Evolutionary conservation across 2,113 vertebrate species (phyloP).

Genomic region (Corvus moneduloides): DNA sequence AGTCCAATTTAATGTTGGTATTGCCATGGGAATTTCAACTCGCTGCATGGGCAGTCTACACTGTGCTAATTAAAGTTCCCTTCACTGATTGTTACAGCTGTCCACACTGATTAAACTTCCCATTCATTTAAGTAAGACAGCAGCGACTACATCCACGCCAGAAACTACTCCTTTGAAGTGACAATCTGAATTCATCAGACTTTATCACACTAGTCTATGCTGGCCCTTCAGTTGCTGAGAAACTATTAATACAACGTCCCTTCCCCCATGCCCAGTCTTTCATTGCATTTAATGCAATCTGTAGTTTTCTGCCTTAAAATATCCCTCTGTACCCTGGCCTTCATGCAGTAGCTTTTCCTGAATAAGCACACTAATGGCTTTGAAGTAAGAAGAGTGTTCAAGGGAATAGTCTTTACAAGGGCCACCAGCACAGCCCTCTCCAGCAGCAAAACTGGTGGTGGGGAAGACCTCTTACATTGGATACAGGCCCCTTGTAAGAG

Average conservation of each 20-base stretch:
- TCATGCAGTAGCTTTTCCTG: neutral
- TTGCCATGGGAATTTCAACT: slow-evolving; percentile 57
- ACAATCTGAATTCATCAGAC: slow-evolving; percentile 41
- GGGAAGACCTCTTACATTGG: neutral
- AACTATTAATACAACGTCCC: neutral
- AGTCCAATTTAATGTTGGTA: slow-evolving; percentile 34
- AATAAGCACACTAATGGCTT: neutral
- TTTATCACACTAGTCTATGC: neutral
- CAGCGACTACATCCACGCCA: neutral
- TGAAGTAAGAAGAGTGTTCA: neutral
- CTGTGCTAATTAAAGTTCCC: slow-evolving; percentile 63
- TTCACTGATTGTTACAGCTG: slow-evolving; percentile 58
- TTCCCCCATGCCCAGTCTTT: neutral
- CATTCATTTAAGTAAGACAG: slow-evolving; percentile 34
- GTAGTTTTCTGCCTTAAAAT: slow-evolving; percentile 3
- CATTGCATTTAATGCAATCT: neutral
- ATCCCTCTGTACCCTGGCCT: neutral
- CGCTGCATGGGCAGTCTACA: neutral
- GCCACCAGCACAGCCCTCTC: neutral
- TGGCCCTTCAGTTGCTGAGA: neutral
- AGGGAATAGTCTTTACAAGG: neutral
- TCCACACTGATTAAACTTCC: slow-evolving; percentile 52
- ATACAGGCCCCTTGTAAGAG: neutral
- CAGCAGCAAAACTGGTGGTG: neutral
- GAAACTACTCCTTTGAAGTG: slow-evolving; percentile 61